Conservation (phyloP, 1,140 invertebrate genomes). For the Drosophila kikkawai region DNA sequence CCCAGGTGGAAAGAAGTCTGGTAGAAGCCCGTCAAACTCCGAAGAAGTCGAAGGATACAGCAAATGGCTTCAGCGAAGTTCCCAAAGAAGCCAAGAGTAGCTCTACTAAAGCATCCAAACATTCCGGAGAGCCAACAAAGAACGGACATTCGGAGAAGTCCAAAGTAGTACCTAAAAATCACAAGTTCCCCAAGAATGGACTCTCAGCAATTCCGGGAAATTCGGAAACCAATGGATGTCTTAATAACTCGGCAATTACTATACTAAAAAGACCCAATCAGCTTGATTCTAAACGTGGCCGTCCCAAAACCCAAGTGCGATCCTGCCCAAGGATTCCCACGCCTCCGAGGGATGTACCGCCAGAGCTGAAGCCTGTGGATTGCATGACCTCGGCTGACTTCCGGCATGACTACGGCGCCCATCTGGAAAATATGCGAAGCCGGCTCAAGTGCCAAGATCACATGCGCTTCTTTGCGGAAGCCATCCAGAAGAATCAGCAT, state of each 20-base stretch:
- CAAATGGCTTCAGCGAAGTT: neutral
- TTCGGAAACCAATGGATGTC: neutral
- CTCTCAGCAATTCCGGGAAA: neutral
- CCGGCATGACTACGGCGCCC: constrained; percentile 88
- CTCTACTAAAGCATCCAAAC: neutral
- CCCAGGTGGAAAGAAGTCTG: neutral
- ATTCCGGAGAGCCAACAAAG: neutral
- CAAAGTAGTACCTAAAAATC: neutral
- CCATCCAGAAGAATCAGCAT: constrained; percentile 99
- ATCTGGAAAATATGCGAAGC: constrained; percentile 99
- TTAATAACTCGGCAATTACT: neutral
- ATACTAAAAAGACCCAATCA: neutral
- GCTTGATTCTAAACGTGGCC: neutral
- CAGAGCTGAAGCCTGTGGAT: constrained; percentile 46
- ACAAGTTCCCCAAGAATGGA: neutral
- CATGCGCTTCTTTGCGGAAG: constrained; percentile 97
- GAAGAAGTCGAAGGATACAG: neutral
- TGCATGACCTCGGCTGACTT: constrained; percentile 69
- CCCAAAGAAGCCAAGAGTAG: neutral
- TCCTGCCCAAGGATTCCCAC: constrained; percentile 12
- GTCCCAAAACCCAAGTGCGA: neutral
- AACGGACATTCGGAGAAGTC: neutral
- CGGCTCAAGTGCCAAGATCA: constrained; percentile 99
- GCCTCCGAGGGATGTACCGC: constrained; percentile 30
- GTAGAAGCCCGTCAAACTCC: neutral